Evolutionary conservation across 2,797 vertebrate genomes (phyloP).

Genomic region (Eulemur mongoz): DNA sequence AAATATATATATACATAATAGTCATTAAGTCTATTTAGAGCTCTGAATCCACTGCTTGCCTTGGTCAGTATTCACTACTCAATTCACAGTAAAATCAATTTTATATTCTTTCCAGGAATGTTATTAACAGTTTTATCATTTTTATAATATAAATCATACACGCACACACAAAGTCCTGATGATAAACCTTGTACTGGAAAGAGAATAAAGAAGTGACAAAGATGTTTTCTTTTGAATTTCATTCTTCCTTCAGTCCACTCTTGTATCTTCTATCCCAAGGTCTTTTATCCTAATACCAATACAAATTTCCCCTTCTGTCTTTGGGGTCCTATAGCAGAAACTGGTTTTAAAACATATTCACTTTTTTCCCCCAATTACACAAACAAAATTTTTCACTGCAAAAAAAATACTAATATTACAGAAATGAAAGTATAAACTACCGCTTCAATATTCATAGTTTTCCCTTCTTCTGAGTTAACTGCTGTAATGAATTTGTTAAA

Average conservation of each 20-base stretch:
- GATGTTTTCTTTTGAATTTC: neutral
- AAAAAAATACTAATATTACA: neutral
- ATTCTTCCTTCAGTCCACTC: neutral
- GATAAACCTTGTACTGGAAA: neutral
- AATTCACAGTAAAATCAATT: neutral
- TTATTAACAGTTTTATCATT: neutral
- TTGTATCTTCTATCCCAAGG: neutral
- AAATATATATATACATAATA: neutral
- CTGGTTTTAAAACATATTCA: neutral
- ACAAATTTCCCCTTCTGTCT: neutral
- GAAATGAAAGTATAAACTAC: neutral
- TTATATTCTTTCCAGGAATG: neutral
- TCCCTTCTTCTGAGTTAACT: neutral
- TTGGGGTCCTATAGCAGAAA: neutral
- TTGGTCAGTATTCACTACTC: neutral
- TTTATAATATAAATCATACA: neutral
- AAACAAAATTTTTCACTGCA: neutral
- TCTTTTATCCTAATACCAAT: neutral
- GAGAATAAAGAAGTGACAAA: neutral
- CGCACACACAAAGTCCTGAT: neutral
- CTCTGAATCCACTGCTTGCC: neutral
- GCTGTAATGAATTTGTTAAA: neutral
- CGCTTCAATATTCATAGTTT: neutral
- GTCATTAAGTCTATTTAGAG: neutral
- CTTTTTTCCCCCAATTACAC: neutral